phyloP scores from a whole-genome alignment of 2,797 vertebrate genomes.

The Betta splendens region DNA sequence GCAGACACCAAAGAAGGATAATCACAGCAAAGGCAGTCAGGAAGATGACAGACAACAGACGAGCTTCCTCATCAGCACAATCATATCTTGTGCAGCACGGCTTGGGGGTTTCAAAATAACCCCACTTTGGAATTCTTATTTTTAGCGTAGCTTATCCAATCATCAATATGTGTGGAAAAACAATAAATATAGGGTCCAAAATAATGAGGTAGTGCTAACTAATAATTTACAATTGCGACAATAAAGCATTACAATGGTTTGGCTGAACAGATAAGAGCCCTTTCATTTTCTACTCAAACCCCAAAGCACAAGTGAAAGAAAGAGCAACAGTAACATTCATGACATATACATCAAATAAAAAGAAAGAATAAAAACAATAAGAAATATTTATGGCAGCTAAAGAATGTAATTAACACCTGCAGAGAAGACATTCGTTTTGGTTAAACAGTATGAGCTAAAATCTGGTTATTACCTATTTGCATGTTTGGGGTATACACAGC shows the following conservation, averaged over 20 bases:
- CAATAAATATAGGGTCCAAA: constrained; percentile 40
- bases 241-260: constrained; percentile 27
- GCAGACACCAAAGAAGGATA: constrained; percentile 80
- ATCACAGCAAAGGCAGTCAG: constrained; percentile 76
- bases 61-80: constrained; percentile 58
- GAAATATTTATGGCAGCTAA: constrained; percentile 46
- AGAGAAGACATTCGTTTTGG: constrained; percentile 49
- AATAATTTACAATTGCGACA: constrained; percentile 58
- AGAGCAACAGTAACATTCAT: constrained; percentile 74
- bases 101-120: constrained; percentile 39
- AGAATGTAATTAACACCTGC: constrained; percentile 60
- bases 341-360: constrained; percentile 71
- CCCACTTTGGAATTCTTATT: constrained; percentile 37
- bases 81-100: constrained; percentile 46
- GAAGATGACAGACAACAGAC: constrained; percentile 76
- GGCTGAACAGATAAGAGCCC: constrained; percentile 39
- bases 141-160: constrained; percentile 39
- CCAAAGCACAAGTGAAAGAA: constrained; percentile 76
- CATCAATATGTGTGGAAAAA: constrained; percentile 40
- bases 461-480: constrained; percentile 15
- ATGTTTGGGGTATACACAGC: constrained; percentile 13
- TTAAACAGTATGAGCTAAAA: too few species aligned
- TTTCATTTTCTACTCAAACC: constrained; percentile 79
- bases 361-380: constrained; percentile 50
- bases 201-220: constrained; percentile 30